These are phyloP conservation scores for Drosophila kanapiae DNA, from an alignment of 1,140 invertebrate genomes.

Conservation along the genomic window DNA sequence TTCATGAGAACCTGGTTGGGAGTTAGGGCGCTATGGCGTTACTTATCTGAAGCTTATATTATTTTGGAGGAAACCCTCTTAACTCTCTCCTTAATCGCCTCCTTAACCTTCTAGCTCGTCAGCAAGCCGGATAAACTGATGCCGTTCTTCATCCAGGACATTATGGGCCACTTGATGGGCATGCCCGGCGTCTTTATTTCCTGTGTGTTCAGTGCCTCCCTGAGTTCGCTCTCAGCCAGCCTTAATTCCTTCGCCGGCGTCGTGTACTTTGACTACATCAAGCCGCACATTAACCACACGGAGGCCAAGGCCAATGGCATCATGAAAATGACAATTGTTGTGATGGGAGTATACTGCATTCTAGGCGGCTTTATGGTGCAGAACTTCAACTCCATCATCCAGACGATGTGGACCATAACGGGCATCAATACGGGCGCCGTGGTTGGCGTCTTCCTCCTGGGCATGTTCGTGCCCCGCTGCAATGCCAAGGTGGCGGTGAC, in stretches of 20 bases:
- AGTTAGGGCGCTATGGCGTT: not conserved
- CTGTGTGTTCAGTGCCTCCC: slow-evolving; percentile 89
- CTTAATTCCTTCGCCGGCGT: slow-evolving; percentile 92
- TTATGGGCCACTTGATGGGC: slow-evolving; percentile 87
- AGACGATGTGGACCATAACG: slow-evolving; percentile 88
- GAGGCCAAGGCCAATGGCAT: slow-evolving; percentile 87
- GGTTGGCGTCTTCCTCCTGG: slow-evolving; percentile 90
- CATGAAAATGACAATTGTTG: slow-evolving; percentile 88
- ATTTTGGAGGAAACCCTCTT: not conserved
- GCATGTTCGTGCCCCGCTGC: slow-evolving; percentile 90
- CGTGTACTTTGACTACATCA: slow-evolving; percentile 91
- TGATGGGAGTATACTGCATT: slow-evolving; percentile 87
- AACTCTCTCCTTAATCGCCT: too few relatives aligned
- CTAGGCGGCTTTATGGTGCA: slow-evolving; percentile 88
- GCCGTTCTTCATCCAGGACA: slow-evolving; percentile 89
- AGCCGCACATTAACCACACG: slow-evolving; percentile 86
- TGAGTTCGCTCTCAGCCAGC: slow-evolving; percentile 90
- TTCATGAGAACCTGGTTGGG: too few relatives aligned
- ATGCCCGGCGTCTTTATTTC: slow-evolving; percentile 90
- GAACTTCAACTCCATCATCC: slow-evolving; percentile 88
- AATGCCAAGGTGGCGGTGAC: slow-evolving; percentile 89
- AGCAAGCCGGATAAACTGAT: slow-evolving; percentile 87
- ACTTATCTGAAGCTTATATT: not conserved
- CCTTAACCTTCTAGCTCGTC: slow-evolving; percentile 59
- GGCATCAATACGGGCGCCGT: slow-evolving; percentile 89